Evolutionary conservation across 2,797 vertebrate species (phyloP).

Genomic region (Propithecus perrieri): DNA sequence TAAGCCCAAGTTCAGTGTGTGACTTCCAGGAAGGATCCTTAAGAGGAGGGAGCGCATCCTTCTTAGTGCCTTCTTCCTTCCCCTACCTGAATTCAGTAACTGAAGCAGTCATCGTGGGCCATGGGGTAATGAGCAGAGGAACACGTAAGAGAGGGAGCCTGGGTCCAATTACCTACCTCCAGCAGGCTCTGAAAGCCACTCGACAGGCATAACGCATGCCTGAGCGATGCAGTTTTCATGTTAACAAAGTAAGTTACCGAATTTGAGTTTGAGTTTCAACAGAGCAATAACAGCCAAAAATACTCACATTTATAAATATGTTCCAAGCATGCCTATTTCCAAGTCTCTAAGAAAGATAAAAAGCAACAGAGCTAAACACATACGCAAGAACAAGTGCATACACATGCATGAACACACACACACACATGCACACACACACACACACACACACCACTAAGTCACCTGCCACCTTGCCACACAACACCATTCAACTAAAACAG

Average conservation of each 20-base stretch:
- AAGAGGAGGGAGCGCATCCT: neutral
- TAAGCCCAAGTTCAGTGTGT: neutral
- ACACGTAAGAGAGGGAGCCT: neutral
- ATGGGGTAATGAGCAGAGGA: neutral
- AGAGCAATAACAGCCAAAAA: neutral
- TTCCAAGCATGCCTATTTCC: neutral
- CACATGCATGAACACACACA: neutral
- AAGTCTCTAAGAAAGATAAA: constrained; percentile 22
- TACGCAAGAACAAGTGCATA: neutral
- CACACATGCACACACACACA: neutral
- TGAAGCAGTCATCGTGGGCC: neutral
- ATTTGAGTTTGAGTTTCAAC: neutral
- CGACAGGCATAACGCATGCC: neutral
- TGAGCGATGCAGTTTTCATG: neutral
- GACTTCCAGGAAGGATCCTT: neutral
- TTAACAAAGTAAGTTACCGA: neutral
- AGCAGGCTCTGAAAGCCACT: neutral
- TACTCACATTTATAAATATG: neutral
- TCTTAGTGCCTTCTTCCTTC: neutral
- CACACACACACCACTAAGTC: neutral
- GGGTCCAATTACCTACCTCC: neutral
- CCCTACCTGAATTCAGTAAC: neutral
- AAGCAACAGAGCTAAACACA: neutral
- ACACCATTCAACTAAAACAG: neutral
- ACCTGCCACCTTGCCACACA: neutral